Percentiles rank a stretch among this genome's conserved stretches.
These are phyloP conservation scores for Eufriesea mexicana DNA, from an alignment of 1,140 invertebrate genomes.

Conservation along the genomic window DNA sequence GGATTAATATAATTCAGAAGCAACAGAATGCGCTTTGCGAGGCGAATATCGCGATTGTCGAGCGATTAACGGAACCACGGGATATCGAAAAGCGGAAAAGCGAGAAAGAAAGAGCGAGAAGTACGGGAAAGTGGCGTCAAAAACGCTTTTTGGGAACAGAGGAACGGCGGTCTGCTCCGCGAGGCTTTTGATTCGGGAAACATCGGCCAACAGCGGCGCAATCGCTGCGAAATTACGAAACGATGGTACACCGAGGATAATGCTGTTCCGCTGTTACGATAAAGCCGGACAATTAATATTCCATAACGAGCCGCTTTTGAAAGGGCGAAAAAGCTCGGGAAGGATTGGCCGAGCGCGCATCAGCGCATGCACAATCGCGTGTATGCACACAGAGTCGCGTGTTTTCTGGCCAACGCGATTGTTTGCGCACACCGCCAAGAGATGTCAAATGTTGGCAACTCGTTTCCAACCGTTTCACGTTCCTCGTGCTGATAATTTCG, in stretches of 20 bases:
- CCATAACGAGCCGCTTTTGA: constrained; percentile 61
- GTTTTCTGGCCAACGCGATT: constrained; percentile 15
- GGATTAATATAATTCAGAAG: background rate
- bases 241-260: constrained; percentile 61
- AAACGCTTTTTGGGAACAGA: background rate
- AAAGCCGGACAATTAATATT: constrained; percentile 67
- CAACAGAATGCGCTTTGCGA: background rate
- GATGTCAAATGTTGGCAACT: constrained; percentile 21
- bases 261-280: constrained; percentile 54
- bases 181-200: constrained; percentile 28
- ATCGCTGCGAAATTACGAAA: constrained; percentile 61
- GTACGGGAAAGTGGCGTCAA: background rate
- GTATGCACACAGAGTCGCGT: constrained; percentile 9
- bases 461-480: background rate
- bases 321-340: constrained; percentile 56
- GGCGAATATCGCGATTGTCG: background rate
- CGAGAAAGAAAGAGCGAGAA: background rate
- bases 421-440: constrained; percentile 13
- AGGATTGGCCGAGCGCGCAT: constrained; percentile 38
- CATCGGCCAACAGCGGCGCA: constrained; percentile 47
- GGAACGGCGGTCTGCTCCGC: too few species aligned
- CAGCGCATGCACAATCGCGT: background rate
- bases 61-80: background rate
- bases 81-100: background rate
- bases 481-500: constrained; percentile 9